These are phyloP conservation scores for Zaprionus taronus DNA, from an alignment of 1,140 invertebrate genomes.

Conservation along the genomic window DNA sequence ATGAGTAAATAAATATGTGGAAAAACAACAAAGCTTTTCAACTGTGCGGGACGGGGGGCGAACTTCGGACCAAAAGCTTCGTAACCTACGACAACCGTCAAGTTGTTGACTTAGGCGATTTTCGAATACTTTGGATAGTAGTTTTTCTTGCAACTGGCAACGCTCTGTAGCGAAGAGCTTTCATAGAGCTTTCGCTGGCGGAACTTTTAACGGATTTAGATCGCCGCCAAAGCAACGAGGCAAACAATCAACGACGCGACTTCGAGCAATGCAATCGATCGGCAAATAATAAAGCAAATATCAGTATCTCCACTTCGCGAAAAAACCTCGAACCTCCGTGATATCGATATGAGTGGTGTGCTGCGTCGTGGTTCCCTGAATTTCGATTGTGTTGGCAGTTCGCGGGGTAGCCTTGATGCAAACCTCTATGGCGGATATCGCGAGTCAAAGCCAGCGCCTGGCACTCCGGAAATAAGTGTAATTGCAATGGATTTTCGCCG, in stretches of 20 bases:
- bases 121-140: constrained; percentile 7
- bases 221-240: constrained; percentile 54
- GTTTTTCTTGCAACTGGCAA: constrained; percentile 45
- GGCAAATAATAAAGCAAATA: constrained; percentile 28
- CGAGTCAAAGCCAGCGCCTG: constrained; percentile 67
- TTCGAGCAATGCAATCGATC: constrained; percentile 41
- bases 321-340: constrained; percentile 7
- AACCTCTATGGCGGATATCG: constrained; percentile 82
- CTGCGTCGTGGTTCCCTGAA: constrained; percentile 78
- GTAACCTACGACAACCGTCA: constrained; percentile 45
- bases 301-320: constrained; percentile 11
- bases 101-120: constrained; percentile 44
- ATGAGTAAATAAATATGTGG: constrained; percentile 48
- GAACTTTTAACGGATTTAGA: constrained; percentile 76
- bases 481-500: constrained; percentile 81
- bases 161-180: constrained; percentile 37
- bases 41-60: background rate
- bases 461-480: constrained; percentile 82
- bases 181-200: constrained; percentile 57
- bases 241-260: constrained; percentile 55
- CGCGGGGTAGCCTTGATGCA: constrained; percentile 72
- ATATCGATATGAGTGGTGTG: constrained; percentile 73
- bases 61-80: constrained; percentile 31
- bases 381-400: constrained; percentile 66
- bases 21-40: constrained; percentile 9